Evolutionary conservation across 2,888 invertebrate species (phyloP), one percentile per base, ranked within the genome.

Genomic region (Mimachlamys varia): DNA sequence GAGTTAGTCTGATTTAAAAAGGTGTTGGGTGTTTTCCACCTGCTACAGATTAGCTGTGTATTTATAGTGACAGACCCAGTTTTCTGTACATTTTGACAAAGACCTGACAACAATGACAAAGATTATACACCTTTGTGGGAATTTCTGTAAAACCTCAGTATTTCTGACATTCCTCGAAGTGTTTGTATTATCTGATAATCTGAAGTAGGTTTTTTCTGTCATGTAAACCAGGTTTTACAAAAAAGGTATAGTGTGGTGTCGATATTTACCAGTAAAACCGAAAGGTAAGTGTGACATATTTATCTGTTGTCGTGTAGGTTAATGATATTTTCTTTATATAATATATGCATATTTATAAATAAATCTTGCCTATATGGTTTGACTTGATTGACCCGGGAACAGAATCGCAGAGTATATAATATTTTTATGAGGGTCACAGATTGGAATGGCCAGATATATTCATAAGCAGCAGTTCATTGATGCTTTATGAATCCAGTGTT

Each of bases 131-230:
- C 19, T 53, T 53, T 53, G 76, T 22, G n/a, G n/a, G n/a, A 76
- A 76, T 76, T 76, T 17, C 27, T 27, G 76, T 76, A 12, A 76
- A 76, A 33, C 33, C 13, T 33, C 4, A 7, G 76, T 76, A 76
- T 76, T 76, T 10, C 10, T 76, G 76, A 76, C 76, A 76, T 76
- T 76, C 76, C 76, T 33, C 12, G 27, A 12, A 33, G 27, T 19
- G 76, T n/a, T n/a, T 76, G 27, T 53, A 33, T 62, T 76, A 76
- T 76, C 76, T 76, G 76, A 76, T 76, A 33, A 76, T 12, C 76
- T 27, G 27, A 27, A 76, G 33, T 33, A 5, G 3, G 44, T 76
- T 22, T 53, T 53, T 76, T 27, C 33, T 76, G 33, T 76, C 76
- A n/a, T 76, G 76, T 76, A 76, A 12, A 27, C 33, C 7, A 12